Conservation (phyloP, 2,888 invertebrate genomes). For the Halictus quadricinctus region DNA sequence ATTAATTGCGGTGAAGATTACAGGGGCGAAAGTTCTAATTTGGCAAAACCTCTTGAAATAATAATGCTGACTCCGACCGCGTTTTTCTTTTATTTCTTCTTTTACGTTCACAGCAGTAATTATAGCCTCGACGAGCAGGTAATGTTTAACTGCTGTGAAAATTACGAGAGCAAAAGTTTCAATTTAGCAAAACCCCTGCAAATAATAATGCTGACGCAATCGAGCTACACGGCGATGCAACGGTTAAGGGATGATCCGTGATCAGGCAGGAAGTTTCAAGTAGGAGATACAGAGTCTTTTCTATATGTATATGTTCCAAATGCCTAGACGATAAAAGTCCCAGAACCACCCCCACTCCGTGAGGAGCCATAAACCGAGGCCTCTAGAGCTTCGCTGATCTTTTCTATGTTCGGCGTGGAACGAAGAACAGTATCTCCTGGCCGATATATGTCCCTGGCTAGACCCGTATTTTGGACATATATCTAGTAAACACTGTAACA, state of each 20-base stretch:
- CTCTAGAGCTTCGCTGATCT: too few relatives aligned
- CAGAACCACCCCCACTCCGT: too few relatives aligned
- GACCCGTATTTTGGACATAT: too few relatives aligned
- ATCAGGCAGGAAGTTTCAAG: not conserved
- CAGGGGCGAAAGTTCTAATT: not conserved
- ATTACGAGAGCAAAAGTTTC: not conserved
- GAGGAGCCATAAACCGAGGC: too few relatives aligned
- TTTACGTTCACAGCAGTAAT: not conserved
- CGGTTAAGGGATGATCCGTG: not conserved
- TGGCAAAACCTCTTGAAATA: not conserved
- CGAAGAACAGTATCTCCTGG: too few relatives aligned
- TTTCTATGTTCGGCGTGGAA: too few relatives aligned
- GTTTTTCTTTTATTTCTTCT: not conserved
- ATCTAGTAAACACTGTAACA: too few relatives aligned
- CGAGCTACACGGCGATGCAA: not conserved
- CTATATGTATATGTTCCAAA: too few relatives aligned
- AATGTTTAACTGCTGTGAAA: not conserved
- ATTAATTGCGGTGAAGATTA: conserved; percentile 1
- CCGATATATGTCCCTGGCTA: too few relatives aligned
- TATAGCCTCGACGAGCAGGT: not conserved
- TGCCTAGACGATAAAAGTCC: too few relatives aligned
- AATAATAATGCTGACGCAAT: not conserved
- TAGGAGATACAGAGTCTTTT: not conserved
- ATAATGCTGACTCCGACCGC: not conserved
- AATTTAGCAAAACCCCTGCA: not conserved